Percentiles rank a stretch among this genome's conserved stretches.
Conservation (phyloP, 2,888 invertebrate species). For the Orthosia cruda region DNA sequence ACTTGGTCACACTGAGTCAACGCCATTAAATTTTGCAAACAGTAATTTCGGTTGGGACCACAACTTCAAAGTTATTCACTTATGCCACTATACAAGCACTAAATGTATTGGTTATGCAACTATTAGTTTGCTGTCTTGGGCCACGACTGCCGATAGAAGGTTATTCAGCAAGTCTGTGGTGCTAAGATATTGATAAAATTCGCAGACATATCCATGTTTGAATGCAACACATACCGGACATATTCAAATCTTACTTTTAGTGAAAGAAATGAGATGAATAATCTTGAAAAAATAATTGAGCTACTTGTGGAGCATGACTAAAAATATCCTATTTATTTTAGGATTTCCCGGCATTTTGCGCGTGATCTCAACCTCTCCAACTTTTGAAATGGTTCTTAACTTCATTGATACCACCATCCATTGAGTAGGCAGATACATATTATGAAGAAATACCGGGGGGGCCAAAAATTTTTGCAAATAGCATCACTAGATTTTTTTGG, state of each 20-base stretch:
- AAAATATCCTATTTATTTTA: constrained; percentile 9
- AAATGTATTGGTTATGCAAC: constrained; percentile 18
- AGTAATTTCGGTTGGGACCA: constrained; percentile 41
- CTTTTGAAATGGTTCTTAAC: constrained; percentile 10
- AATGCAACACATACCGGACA: not conserved
- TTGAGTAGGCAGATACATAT: not conserved
- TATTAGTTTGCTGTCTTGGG: constrained; percentile 5
- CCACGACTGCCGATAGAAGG: not conserved
- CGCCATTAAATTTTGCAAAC: constrained; percentile 54
- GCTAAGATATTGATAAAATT: not conserved
- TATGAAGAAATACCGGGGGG: not conserved
- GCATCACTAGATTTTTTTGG: too few relatives aligned
- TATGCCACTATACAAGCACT: constrained; percentile 9
- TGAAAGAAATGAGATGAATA: not conserved
- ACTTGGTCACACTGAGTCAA: constrained; percentile 28
- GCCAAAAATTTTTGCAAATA: too few relatives aligned
- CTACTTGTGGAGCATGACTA: not conserved
- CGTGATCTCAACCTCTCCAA: constrained; percentile 3
- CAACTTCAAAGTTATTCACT: constrained; percentile 23
- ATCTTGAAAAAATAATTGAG: not conserved
- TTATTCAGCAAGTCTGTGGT: not conserved
- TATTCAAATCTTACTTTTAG: not conserved
- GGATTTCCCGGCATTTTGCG: not conserved
- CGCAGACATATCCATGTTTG: not conserved
- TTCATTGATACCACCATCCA: not conserved